A percentile compares a stretch with the other conserved stretches of the same genome.
These are phyloP conservation scores for Zosterops japonicus DNA, from an alignment of 2,113 vertebrate genomes.

Conservation along the genomic window DNA sequence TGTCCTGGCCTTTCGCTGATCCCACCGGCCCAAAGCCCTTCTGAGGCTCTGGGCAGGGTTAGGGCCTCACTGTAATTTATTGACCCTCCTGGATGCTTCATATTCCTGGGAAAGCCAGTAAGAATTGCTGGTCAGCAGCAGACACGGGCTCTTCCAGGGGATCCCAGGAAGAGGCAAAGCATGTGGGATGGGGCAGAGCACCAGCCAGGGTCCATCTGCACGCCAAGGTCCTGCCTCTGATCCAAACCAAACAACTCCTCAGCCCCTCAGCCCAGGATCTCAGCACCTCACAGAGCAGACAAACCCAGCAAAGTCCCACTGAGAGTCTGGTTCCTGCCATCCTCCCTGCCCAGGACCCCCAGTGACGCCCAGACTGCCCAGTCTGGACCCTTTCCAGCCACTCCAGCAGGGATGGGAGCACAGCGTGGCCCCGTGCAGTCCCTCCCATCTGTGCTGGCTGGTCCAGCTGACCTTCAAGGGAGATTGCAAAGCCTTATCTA, in stretches of 20 bases:
- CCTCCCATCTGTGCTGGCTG: neutral
- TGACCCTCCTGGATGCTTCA: neutral
- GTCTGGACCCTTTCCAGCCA: neutral
- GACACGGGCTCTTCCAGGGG: neutral
- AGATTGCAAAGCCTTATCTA: conserved; percentile 53
- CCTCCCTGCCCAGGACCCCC: neutral
- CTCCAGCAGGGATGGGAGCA: neutral
- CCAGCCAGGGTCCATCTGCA: neutral
- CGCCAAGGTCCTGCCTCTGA: neutral
- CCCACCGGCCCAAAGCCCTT: neutral
- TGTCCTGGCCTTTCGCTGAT: accelerated
- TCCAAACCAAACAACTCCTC: neutral
- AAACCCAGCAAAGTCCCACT: neutral
- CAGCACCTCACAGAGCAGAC: neutral
- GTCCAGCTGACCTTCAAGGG: conserved; percentile 53
- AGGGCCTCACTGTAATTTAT: neutral
- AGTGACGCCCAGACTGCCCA: neutral
- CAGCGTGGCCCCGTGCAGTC: accelerated
- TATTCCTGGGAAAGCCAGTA: neutral
- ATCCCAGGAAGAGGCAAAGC: neutral
- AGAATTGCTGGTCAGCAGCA: neutral
- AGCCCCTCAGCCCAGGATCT: neutral
- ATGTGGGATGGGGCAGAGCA: accelerated
- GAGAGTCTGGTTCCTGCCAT: neutral
- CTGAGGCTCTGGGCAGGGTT: neutral